phyloP scores from a whole-genome alignment of 2,797 vertebrate species.

The Phalanger gymnotis region DNA sequence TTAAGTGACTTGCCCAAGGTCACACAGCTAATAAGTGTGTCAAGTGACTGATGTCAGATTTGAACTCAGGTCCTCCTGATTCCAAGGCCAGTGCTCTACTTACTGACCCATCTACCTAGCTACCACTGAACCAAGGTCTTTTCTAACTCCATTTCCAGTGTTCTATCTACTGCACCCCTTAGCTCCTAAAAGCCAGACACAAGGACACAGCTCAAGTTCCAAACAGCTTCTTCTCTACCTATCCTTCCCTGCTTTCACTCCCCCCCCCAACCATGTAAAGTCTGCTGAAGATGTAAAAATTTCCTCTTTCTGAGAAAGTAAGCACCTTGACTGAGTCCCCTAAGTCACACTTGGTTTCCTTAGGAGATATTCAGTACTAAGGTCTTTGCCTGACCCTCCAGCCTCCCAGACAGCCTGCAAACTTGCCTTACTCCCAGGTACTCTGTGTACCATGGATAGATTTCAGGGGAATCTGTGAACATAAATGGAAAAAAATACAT shows the following conservation, averaged over 20 bases:
- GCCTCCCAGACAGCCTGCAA: background rate
- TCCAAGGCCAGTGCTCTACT: too few relatives aligned
- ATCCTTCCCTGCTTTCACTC: background rate
- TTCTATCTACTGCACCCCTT: background rate
- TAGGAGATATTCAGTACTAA: background rate
- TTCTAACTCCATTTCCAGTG: background rate
- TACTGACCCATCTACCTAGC: too few relatives aligned
- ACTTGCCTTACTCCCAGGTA: background rate
- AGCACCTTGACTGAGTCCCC: background rate
- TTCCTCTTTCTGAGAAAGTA: background rate
- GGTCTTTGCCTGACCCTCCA: background rate
- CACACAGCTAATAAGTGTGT: too few relatives aligned
- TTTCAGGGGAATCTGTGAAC: background rate
- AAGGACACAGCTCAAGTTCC: background rate
- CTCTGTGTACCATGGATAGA: background rate
- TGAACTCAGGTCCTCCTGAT: too few relatives aligned
- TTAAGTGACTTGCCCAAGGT: too few relatives aligned
- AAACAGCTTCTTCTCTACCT: background rate
- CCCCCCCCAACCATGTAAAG: background rate
- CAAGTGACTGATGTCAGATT: too few relatives aligned
- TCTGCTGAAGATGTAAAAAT: background rate
- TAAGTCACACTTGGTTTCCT: background rate
- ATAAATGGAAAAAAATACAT: background rate
- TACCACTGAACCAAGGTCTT: background rate
- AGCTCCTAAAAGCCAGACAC: background rate